phyloP scores from a whole-genome alignment of 2,888 invertebrate genomes.

The Cosmia trapezina region DNA sequence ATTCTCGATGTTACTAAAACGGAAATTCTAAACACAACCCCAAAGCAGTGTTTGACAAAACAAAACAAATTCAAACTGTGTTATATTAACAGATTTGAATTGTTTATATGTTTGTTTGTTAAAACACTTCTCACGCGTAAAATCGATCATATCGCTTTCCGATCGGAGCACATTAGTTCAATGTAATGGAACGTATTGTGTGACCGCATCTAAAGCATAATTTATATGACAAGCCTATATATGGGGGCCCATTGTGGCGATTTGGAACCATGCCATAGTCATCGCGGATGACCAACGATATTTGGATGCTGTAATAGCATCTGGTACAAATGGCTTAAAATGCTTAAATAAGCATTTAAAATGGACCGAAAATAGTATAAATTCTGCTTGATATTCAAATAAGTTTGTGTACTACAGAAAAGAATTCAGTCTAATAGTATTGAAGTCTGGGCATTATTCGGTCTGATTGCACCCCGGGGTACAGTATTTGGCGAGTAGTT shows the following conservation, averaged over 20 bases:
- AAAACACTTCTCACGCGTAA: slow-evolving; percentile 50
- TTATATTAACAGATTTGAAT: slow-evolving; percentile 47
- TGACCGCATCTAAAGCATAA: slow-evolving; percentile 75
- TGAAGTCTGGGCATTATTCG: slow-evolving; percentile 38
- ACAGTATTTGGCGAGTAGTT: slow-evolving; percentile 55
- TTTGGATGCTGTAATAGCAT: slow-evolving; percentile 66
- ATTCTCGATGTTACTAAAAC: slow-evolving; percentile 20
- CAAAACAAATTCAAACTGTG: slow-evolving; percentile 38
- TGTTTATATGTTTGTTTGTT: slow-evolving; percentile 52
- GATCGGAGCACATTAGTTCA: slow-evolving; percentile 74
- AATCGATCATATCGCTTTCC: slow-evolving; percentile 59
- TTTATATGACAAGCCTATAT: slow-evolving; percentile 79
- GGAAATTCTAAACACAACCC: slow-evolving; percentile 1
- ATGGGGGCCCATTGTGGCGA: slow-evolving; percentile 74
- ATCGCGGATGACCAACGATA: slow-evolving; percentile 67
- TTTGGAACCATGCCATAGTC: slow-evolving; percentile 84
- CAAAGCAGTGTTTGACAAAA: slow-evolving; percentile 52
- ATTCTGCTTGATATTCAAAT: slow-evolving; percentile 25
- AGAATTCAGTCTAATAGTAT: slow-evolving; percentile 42
- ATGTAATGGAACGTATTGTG: slow-evolving; percentile 81
- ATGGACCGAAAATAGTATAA: slow-evolving; percentile 24
- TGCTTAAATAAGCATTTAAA: slow-evolving; percentile 31
- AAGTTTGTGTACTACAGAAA: slow-evolving; percentile 24
- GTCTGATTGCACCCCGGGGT: slow-evolving; percentile 57
- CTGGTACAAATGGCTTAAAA: slow-evolving; percentile 57